phyloP scores from a whole-genome alignment of 2,888 invertebrate genomes.

The Lasiommata megera region DNA sequence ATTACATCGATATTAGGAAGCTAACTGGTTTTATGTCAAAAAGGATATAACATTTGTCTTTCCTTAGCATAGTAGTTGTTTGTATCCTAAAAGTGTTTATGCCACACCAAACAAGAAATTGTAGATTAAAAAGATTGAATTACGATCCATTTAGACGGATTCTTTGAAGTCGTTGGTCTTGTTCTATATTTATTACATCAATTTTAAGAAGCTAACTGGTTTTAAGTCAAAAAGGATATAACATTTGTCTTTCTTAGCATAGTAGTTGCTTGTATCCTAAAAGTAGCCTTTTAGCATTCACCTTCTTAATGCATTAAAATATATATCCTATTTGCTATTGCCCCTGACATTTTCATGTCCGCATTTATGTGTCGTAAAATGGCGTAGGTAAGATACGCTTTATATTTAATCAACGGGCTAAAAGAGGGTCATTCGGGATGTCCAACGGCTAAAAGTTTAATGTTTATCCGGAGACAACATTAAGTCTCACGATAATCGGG shows the following conservation, averaged over 20 bases:
- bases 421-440: not conserved
- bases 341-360: constrained; percentile 26
- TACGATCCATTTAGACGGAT: too few species aligned
- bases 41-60: too few species aligned
- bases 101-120: constrained; percentile 2
- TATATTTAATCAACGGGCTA: constrained; percentile 2
- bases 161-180: too few species aligned
- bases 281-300: constrained; percentile 6
- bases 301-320: constrained; percentile 9
- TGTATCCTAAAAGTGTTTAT: not conserved
- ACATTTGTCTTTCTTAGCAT: too few species aligned
- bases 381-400: not conserved
- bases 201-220: too few species aligned
- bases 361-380: constrained; percentile 14
- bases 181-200: too few species aligned
- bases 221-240: too few species aligned
- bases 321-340: constrained; percentile 16
- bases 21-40: too few species aligned
- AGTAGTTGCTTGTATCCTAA: not conserved
- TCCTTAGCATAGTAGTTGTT: not conserved
- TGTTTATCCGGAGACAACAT: not conserved
- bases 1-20: too few species aligned
- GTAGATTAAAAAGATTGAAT: not conserved
- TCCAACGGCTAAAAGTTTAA: not conserved
- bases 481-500: not conserved